Evolutionary conservation across 2,797 vertebrate species (phyloP), one percentile per base, ranked within the genome.

Genomic region (Poecilia wingei): DNA sequence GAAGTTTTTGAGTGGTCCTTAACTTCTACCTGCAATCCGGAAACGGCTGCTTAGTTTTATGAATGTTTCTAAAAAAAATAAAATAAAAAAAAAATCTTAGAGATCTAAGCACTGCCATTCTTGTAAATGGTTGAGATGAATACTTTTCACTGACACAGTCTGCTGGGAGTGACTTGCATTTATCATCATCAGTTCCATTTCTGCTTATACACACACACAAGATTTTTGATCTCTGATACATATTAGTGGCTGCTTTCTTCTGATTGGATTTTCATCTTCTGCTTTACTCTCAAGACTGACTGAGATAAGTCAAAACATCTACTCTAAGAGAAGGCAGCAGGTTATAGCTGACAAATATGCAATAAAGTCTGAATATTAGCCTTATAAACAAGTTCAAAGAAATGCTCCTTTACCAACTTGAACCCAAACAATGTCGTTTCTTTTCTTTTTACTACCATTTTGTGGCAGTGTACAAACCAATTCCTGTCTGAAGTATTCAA

Each of bases 1-100:
- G 51, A 79, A 88, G 79, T 79, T 84, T 80, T 87, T 87, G 78
- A 85, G 81, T 79, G 77, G 76, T 76, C 59, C 33, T 39, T 77
- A 79, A 86, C 39, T 45, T 84, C 75, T 79, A 71, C 74, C 73
- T 13, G 59, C 69, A 20, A 45, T 70, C 49, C 70, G 73, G 61
- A 82, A 81, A 76, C 25, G 4, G 72, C 74, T 75, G 22, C 77
- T 79, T 81, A 72, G 78, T 76, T 75, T 31, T 28, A 71, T n/a
- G 55, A 16, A 25, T 49, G 39, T 10, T 59, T 14, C 39, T 41
- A 13, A 14, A 80, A 61, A 41, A 41, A 13, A 14, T 79, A 51
- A 13, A 14, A 80, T 55, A 12, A 14, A 80, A 61, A 12, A 14
- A 80, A 61, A 53, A 14, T 76, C 39, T 20, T n/a, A 75, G n/a